These are phyloP conservation scores for Odontothrips loti DNA, from an alignment of 2,888 invertebrate genomes.

Conservation along the genomic window DNA sequence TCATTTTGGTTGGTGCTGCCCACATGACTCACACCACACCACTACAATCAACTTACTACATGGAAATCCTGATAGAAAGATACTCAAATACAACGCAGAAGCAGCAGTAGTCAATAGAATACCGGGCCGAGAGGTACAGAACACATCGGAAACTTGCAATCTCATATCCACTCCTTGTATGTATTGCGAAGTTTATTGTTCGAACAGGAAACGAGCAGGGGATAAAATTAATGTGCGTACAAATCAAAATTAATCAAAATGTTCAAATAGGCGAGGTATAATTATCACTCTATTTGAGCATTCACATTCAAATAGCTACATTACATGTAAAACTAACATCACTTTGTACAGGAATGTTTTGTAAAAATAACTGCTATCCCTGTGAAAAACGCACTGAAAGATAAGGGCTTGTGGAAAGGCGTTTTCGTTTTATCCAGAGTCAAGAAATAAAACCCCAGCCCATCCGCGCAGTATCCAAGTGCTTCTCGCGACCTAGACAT, in stretches of 20 bases:
- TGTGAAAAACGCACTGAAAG: not conserved
- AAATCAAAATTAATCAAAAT: no score
- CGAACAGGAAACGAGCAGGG: no score
- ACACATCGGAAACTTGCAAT: no score
- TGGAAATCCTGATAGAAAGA: not conserved
- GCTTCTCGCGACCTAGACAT: no score
- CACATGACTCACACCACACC: not conserved
- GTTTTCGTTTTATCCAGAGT: no score
- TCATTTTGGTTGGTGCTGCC: conserved; percentile 5
- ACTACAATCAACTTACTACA: not conserved
- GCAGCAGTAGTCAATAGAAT: not conserved
- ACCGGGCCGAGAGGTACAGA: not conserved
- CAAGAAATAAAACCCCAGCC: no score
- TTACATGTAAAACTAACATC: conserved; percentile 16
- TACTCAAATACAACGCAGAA: not conserved
- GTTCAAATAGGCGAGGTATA: no score
- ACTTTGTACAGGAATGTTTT: conserved; percentile 24
- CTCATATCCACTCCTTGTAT: no score
- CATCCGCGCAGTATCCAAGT: no score
- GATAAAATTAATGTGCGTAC: no score
- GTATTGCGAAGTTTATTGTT: no score
- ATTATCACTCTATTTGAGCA: conserved; percentile 6
- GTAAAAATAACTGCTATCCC: not conserved
- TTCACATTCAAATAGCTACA: not conserved
- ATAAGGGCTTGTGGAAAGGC: no score